Evolutionary conservation across 2,797 vertebrate genomes (phyloP), one percentile per base, ranked within the genome.

Genomic region (Myripristis murdjan): DNA sequence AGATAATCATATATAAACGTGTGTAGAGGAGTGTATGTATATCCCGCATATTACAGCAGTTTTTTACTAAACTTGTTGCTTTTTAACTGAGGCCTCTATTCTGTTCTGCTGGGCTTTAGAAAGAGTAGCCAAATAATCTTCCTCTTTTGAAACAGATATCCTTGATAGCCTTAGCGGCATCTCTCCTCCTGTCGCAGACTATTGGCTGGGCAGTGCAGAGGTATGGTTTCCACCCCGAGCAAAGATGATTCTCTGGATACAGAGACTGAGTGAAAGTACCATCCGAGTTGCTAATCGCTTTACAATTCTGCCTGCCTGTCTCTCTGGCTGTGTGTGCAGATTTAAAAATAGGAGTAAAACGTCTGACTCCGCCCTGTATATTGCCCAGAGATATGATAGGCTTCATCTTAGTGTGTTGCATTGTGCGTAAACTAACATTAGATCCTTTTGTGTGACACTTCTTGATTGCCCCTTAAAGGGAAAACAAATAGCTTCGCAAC

Each of bases 291-390:
- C 67, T 92, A 91, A 93, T 94, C 89, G 79, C 90, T 91, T 90
- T 90, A 90, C 81, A 71, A 73, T 67, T 77, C 81, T 77, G 81
- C 59, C 83, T 72, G 74, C 12, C 61, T 73, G 37, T 44, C 65
- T 47, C 5, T 68, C 1, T 48, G 3, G 60, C 48, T 79, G 51
- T 88, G 67, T 69, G 62, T 72, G 56, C 54, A 83, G 81, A 71
- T 79, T 87, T 91, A 90, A 91, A 93, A 93, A 94, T 93, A 92
- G 90, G 83, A 83, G 60, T 79, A 67, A 77, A 81, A 82, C 73
- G 72, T 83, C 59, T 85, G 73, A 78, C 85, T 80, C 85, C 90
- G 75, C 89, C 88, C 82, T 81, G 69, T 71, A 44, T 79, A 78
- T 75, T 61, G 66, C 55, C 59, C n/a, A 60, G 76, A 77, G 70